phyloP scores from a whole-genome alignment of 2,888 invertebrate species.

The Ferdinandea cuprea region DNA sequence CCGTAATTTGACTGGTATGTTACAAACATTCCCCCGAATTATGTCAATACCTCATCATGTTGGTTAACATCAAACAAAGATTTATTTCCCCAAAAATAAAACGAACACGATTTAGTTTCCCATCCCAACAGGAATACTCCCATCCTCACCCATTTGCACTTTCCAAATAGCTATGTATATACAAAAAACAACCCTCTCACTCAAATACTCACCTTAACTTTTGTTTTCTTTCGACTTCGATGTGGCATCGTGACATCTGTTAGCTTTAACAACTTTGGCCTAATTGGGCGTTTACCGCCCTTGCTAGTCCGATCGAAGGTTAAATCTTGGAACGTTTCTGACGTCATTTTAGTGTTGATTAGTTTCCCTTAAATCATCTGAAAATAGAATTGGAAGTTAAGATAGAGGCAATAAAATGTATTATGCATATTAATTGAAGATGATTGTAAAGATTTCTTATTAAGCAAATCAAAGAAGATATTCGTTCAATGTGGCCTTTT shows the following conservation, averaged over 20 bases:
- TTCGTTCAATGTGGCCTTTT: too few species aligned
- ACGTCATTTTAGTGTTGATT: constrained; percentile 78
- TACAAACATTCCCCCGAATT: background rate
- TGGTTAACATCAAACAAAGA: constrained; percentile 20
- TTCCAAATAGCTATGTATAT: too few species aligned
- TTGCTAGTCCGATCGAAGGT: constrained; percentile 80
- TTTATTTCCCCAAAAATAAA: constrained; percentile 16
- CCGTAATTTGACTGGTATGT: too few species aligned
- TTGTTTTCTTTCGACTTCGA: constrained; percentile 82
- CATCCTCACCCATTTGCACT: background rate
- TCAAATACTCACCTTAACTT: constrained; percentile 80
- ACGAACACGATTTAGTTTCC: too few species aligned
- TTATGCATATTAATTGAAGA: constrained; percentile 3
- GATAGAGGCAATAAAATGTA: constrained; percentile 22
- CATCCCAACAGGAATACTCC: constrained; percentile 12
- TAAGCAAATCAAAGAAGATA: too few species aligned
- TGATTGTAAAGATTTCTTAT: too few species aligned
- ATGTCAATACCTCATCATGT: background rate
- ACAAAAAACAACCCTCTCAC: constrained; percentile 5
- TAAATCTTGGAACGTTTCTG: constrained; percentile 81
- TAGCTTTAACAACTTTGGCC: constrained; percentile 81
- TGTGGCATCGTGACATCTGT: constrained; percentile 82
- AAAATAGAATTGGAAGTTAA: constrained; percentile 14
- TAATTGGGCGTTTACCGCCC: constrained; percentile 79
- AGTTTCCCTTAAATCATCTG: constrained; percentile 45